A percentile compares a stretch with the other conserved stretches of the same genome.
Conservation (phyloP, 2,797 vertebrate species). For the Anniella stebbinsi region DNA sequence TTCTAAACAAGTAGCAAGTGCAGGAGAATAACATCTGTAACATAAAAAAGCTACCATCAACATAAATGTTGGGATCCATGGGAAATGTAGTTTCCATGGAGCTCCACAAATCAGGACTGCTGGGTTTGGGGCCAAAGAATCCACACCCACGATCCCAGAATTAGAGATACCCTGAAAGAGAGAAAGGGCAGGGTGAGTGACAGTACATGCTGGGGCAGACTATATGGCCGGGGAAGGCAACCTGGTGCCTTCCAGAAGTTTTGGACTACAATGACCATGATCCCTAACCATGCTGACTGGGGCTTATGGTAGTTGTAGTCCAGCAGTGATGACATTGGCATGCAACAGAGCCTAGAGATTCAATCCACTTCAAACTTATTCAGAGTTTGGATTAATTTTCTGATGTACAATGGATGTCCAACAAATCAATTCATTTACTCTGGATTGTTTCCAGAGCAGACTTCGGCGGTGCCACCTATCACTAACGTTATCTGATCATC, state of each 20-base stretch:
- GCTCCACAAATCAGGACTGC: not conserved
- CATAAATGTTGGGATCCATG: not conserved
- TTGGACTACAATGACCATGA: too few relatives aligned
- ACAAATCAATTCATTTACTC: constrained; percentile 6
- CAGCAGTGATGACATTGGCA: not conserved
- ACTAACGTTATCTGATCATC: accelerated
- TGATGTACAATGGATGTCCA: not conserved
- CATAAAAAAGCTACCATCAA: not conserved
- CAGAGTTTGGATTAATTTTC: not conserved
- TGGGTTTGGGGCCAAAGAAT: not conserved
- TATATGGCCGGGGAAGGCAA: not conserved
- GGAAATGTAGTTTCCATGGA: not conserved
- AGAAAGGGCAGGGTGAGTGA: too few relatives aligned
- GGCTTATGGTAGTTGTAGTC: too few relatives aligned
- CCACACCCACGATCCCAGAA: not conserved
- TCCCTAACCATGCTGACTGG: too few relatives aligned
- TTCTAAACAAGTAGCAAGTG: not conserved
- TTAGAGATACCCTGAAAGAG: not conserved
- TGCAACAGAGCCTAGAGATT: too few relatives aligned
- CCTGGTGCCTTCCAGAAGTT: too few relatives aligned
- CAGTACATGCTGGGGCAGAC: not conserved
- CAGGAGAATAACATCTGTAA: not conserved
- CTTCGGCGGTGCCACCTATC: not conserved
- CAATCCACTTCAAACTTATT: not conserved
- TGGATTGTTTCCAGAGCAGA: not conserved